Evolutionary conservation across 2,113 vertebrate genomes (phyloP).

Genomic region (Carassius gibelio): DNA sequence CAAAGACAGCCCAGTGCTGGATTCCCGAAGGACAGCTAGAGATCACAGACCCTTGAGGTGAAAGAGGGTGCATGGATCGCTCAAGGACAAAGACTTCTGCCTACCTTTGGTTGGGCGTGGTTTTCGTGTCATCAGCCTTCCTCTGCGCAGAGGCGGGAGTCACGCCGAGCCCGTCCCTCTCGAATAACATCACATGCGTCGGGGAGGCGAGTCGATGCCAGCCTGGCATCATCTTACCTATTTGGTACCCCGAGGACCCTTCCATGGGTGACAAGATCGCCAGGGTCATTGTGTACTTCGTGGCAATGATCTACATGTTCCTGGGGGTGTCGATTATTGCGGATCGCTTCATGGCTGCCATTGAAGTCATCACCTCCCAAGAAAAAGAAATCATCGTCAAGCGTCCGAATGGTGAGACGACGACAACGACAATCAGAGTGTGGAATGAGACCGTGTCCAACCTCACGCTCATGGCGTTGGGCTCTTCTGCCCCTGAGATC

Average conservation of each 20-base stretch:
- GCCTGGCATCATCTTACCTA: conserved; percentile 93
- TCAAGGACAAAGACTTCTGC: conserved; percentile 85
- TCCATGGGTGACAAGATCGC: conserved; percentile 98
- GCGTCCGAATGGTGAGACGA: conserved; percentile 94
- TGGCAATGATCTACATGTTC: conserved; percentile 99
- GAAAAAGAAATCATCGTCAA: conserved; percentile 94
- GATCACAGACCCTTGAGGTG: conserved; percentile 74
- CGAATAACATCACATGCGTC: conserved; percentile 85
- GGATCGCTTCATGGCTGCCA: conserved; percentile 98
- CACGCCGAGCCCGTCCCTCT: conserved; percentile 77
- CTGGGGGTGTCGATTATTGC: conserved; percentile 98
- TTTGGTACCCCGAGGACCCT: conserved; percentile 98
- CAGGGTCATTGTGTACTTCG: conserved; percentile 97
- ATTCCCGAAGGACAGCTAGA: conserved; percentile 71
- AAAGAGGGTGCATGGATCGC: conserved; percentile 92
- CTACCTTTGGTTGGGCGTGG: conserved; percentile 93
- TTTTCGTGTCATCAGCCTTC: conserved; percentile 85
- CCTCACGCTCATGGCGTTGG: conserved; percentile 96
- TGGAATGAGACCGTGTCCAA: conserved; percentile 99
- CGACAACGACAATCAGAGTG: conserved; percentile 89
- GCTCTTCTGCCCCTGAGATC: conserved; percentile 96
- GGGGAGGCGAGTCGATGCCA: conserved; percentile 86
- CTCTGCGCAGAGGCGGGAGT: conserved; percentile 84
- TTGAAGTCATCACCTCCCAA: conserved; percentile 98
- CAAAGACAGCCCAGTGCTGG: conserved; percentile 75